These are phyloP conservation scores for Muricea muricata DNA, from an alignment of 92 coral and sea anemone genomes.

Conservation along the genomic window DNA sequence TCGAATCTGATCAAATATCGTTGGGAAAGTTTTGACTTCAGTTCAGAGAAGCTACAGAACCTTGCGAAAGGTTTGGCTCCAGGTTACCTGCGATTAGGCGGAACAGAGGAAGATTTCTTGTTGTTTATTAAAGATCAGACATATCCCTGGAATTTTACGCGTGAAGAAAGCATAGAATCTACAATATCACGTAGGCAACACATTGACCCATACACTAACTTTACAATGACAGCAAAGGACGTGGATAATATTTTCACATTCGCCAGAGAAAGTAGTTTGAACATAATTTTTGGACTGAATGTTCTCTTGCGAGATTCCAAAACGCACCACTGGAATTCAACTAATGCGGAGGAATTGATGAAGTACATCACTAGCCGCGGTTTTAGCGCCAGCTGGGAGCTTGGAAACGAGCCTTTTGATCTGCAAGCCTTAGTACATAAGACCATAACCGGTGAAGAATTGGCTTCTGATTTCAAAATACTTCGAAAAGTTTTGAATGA, in stretches of 20 bases:
- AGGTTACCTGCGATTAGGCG: slow-evolving; percentile 81
- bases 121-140: slow-evolving; percentile 42
- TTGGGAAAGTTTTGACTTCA: slow-evolving; percentile 69
- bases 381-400: slow-evolving; percentile 86
- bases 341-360: slow-evolving; percentile 81
- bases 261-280: slow-evolving; percentile 70
- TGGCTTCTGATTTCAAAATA: slow-evolving; percentile 69
- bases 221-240: slow-evolving; percentile 70
- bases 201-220: slow-evolving; percentile 49
- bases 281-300: slow-evolving; percentile 84
- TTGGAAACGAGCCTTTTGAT: slow-evolving; percentile 79
- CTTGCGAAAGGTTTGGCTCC: slow-evolving; percentile 86
- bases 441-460: slow-evolving; percentile 53
- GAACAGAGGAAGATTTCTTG: slow-evolving; percentile 82
- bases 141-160: neutral
- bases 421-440: slow-evolving; percentile 10
- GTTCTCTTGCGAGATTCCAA: slow-evolving; percentile 69
- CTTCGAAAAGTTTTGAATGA: slow-evolving; percentile 72
- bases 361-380: slow-evolving; percentile 70
- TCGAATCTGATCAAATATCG: slow-evolving; percentile 61
- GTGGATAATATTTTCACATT: slow-evolving; percentile 73
- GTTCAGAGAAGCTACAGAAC: slow-evolving; percentile 71
- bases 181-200: neutral
- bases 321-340: slow-evolving; percentile 76
- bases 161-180: neutral